Conservation (phyloP, 2,888 invertebrate species). For the Agonum fuliginosum region DNA sequence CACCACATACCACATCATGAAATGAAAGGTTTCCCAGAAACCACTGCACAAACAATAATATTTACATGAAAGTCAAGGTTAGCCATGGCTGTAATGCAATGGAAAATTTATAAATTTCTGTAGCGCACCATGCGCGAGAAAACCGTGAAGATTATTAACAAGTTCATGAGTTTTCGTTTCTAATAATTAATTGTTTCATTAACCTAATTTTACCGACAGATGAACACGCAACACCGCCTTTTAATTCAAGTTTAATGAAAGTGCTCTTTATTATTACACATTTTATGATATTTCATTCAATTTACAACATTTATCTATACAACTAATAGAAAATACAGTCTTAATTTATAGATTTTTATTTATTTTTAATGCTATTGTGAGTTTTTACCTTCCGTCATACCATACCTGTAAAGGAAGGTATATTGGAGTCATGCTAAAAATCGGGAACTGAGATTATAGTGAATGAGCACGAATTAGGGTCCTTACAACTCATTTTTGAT, state of each 20-base stretch:
- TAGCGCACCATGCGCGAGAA: not conserved
- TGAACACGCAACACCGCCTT: slow-evolving; percentile 32
- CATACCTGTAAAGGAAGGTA: no score
- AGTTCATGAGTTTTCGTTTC: slow-evolving; percentile 42
- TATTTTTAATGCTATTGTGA: no score
- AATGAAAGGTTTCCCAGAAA: not conserved
- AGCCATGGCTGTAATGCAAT: not conserved
- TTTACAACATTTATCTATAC: no score
- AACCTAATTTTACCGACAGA: slow-evolving; percentile 51
- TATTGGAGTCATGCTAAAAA: no score
- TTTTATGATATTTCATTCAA: no score
- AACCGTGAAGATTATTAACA: slow-evolving; percentile 33
- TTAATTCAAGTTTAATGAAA: slow-evolving; percentile 35
- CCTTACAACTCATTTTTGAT: no score
- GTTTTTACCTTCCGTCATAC: no score
- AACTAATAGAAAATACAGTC: no score
- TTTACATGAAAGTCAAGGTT: slow-evolving; percentile 31
- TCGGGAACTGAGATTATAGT: no score
- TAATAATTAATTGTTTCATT: slow-evolving; percentile 55
- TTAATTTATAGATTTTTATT: no score
- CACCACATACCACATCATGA: not conserved
- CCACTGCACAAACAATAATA: not conserved
- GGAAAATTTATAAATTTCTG: slow-evolving; percentile 18
- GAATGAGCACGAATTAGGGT: no score
- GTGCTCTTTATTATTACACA: slow-evolving; percentile 13